Percentiles rank a stretch among this genome's conserved stretches.
Conservation (phyloP, 2,797 vertebrate species). For the Geotrypetes seraphini region DNA sequence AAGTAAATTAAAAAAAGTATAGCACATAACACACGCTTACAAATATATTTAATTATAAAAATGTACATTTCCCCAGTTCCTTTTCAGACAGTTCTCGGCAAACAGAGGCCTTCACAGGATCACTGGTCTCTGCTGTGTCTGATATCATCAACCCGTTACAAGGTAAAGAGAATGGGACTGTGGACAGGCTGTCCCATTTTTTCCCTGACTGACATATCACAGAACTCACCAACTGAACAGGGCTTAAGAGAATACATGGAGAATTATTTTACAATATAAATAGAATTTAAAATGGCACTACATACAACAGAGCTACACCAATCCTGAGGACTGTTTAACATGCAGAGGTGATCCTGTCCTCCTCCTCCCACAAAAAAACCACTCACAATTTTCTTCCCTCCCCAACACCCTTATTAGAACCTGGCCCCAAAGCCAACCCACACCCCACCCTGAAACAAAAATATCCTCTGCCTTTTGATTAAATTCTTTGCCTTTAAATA, state of each 20-base stretch:
- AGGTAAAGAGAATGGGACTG: not conserved
- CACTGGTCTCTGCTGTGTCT: too few relatives aligned
- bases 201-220: conserved; percentile 19
- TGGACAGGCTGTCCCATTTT: conserved; percentile 6
- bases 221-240: conserved; percentile 8
- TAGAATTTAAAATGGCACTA: conserved; percentile 4
- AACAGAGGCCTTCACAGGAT: too few relatives aligned
- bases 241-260: conserved; percentile 10
- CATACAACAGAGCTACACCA: conserved; percentile 4
- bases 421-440: too few relatives aligned
- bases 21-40: conserved; percentile 34
- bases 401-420: conserved; percentile 3
- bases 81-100: too few relatives aligned
- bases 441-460: not conserved
- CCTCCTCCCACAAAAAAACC: too few relatives aligned
- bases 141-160: too few relatives aligned
- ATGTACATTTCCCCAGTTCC: not conserved
- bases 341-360: conserved; percentile 16
- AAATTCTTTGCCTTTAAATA: conserved; percentile 11
- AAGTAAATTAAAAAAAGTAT: conserved; percentile 7
- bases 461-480: conserved; percentile 17
- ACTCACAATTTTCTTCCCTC: not conserved
- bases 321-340: conserved; percentile 11
- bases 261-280: conserved; percentile 29
- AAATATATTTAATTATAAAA: conserved; percentile 10